A percentile compares a stretch with the other conserved stretches of the same genome.
These are phyloP conservation scores for Spondyliosoma cantharus DNA, from an alignment of 2,797 vertebrate species.

Conservation along the genomic window DNA sequence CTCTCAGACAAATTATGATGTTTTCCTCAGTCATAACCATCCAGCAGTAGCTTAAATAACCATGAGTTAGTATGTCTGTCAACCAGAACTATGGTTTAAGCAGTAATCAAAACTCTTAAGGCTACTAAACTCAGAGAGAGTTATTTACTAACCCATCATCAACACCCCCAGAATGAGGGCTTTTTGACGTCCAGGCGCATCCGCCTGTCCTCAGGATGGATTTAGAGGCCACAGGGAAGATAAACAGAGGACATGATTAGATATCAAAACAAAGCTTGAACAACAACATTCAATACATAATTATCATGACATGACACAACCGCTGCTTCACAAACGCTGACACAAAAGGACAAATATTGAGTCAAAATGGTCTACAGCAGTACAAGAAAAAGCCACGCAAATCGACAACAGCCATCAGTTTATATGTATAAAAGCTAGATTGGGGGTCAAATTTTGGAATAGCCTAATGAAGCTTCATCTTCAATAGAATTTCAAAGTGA, in stretches of 20 bases:
- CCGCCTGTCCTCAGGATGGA: constrained; percentile 90
- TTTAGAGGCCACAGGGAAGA: constrained; percentile 81
- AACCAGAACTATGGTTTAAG: constrained; percentile 30
- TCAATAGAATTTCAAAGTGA: background rate
- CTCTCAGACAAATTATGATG: constrained; percentile 44
- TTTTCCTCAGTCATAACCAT: constrained; percentile 36
- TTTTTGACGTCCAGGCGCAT: constrained; percentile 86
- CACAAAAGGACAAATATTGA: background rate
- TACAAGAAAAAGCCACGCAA: background rate
- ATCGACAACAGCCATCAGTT: background rate
- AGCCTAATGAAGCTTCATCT: background rate
- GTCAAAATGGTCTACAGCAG: background rate
- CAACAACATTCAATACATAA: constrained; percentile 21
- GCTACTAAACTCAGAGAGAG: constrained; percentile 33
- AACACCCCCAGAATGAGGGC: constrained; percentile 89
- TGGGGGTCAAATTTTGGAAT: background rate
- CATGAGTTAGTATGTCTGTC: constrained; percentile 40
- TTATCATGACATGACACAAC: background rate
- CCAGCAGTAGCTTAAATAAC: constrained; percentile 31
- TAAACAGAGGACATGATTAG: constrained; percentile 42
- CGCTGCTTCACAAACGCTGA: constrained; percentile 1
- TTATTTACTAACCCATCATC: constrained; percentile 91
- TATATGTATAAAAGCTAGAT: background rate
- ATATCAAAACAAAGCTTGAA: constrained; percentile 17
- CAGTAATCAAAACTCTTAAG: constrained; percentile 50